These are phyloP conservation scores for Galemys pyrenaicus DNA, from an alignment of 2,113 vertebrate species.

Conservation along the genomic window DNA sequence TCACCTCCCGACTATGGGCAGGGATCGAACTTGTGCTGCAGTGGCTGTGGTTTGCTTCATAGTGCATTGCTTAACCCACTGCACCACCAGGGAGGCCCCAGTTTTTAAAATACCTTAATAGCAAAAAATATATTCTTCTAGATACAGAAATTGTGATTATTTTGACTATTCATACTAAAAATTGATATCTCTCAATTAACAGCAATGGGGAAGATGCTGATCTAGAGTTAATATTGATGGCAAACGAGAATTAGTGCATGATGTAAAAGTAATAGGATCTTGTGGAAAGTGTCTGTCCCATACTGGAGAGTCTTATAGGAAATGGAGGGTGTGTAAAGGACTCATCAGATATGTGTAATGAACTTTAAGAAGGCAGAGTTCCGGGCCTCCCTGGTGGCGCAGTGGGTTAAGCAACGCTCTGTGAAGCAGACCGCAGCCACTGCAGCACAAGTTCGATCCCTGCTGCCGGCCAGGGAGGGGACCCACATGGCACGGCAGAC, in stretches of 20 bases:
- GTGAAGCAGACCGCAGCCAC: too few species aligned
- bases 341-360: neutral
- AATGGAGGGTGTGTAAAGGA: neutral
- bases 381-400: too few species aligned
- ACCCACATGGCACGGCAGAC: too few species aligned
- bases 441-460: too few species aligned
- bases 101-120: too few species aligned
- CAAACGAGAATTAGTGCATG: neutral
- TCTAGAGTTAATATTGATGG: neutral
- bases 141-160: neutral
- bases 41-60: too few species aligned
- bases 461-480: too few species aligned
- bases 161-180: neutral
- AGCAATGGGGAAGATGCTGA: neutral
- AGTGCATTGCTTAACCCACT: too few species aligned
- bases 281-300: neutral
- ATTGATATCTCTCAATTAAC: neutral
- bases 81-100: too few species aligned
- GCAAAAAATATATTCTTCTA: neutral
- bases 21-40: too few species aligned
- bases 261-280: neutral
- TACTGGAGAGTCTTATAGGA: neutral
- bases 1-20: too few species aligned
- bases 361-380: neutral
- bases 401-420: too few species aligned